Conservation (phyloP, 1,140 invertebrate genomes). For the Macrostomum lignano region DNA sequence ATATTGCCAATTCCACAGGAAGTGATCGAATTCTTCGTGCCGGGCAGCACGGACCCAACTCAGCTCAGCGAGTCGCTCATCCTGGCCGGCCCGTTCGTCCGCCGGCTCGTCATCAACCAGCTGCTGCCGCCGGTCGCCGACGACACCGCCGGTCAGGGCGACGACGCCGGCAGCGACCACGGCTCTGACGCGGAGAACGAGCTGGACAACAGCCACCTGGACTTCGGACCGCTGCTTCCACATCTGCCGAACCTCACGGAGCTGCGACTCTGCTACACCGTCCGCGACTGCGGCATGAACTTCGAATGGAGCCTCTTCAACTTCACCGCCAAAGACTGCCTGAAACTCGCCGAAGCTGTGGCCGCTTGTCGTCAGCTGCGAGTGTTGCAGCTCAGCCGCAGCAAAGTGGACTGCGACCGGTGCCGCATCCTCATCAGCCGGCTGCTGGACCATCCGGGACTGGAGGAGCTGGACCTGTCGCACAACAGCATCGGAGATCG, state of each 20-base stretch:
- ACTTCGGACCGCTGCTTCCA: constrained; percentile 19
- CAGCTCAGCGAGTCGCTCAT: constrained; percentile 17
- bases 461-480: constrained; percentile 21
- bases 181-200: constrained; percentile 14
- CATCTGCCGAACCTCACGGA: constrained; percentile 19
- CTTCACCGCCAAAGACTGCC: constrained; percentile 25
- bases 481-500: constrained; percentile 25
- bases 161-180: background rate
- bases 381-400: constrained; percentile 11
- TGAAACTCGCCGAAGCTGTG: constrained; percentile 21
- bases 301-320: constrained; percentile 29
- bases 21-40: constrained; percentile 27
- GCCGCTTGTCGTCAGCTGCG: constrained; percentile 17
- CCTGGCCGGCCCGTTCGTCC: constrained; percentile 2
- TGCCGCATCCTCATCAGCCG: constrained; percentile 23
- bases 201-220: constrained; percentile 25
- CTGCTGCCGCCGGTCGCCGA: constrained; percentile 25
- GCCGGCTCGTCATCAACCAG: constrained; percentile 11
- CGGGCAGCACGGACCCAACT: constrained; percentile 18
- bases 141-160: constrained; percentile 13
- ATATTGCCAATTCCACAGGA: too few species aligned
- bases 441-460: constrained; percentile 20
- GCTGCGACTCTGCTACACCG: constrained; percentile 21
- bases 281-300: constrained; percentile 28
- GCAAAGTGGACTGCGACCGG: constrained; percentile 10